Conservation (phyloP, 2,797 vertebrate species). For the Gorsachius magnificus region DNA sequence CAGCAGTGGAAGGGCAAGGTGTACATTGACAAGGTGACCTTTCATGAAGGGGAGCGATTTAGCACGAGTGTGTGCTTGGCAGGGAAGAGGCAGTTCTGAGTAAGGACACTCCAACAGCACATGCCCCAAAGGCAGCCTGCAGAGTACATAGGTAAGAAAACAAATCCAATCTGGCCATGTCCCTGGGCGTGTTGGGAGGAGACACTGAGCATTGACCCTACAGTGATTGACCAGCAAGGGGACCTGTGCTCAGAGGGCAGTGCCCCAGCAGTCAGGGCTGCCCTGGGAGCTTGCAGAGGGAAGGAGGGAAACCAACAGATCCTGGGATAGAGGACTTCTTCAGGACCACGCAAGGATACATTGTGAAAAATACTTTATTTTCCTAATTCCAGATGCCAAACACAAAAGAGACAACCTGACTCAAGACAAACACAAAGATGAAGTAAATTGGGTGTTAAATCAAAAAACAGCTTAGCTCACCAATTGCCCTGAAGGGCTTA, state of each 20-base stretch:
- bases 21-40: background rate
- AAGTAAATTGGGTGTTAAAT: background rate
- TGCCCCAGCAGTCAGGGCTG: rapidly evolving
- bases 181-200: background rate
- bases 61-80: background rate
- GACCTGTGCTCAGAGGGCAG: background rate
- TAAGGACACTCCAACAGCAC: background rate
- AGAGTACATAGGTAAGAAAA: background rate
- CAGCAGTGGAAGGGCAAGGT: background rate
- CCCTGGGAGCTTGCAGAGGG: background rate
- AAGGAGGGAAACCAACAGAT: background rate
- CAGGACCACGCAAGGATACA: background rate
- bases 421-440: background rate
- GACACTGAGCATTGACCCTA: background rate
- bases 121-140: background rate
- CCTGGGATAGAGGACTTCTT: background rate
- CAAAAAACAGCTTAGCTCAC: background rate
- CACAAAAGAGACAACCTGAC: background rate
- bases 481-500: background rate
- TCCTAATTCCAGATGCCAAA: background rate
- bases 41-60: background rate
- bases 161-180: background rate
- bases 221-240: background rate
- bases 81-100: background rate
- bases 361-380: background rate